These are phyloP conservation scores for Corydoras sp. DNA, from an alignment of 2,113 vertebrate species.

Conservation along the genomic window DNA sequence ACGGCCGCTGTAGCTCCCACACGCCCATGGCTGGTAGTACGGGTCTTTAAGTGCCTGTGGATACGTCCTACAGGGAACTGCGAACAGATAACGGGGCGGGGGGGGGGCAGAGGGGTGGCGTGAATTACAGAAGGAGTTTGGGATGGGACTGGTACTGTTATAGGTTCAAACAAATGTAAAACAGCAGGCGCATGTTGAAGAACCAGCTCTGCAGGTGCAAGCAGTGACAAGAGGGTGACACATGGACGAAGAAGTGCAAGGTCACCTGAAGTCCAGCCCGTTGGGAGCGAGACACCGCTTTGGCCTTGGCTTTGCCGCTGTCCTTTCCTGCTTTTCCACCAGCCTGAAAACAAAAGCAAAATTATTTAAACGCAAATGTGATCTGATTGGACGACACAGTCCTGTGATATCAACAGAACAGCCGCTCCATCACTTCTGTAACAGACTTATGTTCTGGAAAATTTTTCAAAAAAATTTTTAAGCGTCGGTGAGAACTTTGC, in stretches of 20 bases:
- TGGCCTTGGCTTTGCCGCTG: constrained; percentile 97
- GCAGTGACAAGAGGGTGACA: neutral
- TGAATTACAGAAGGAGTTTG: too few relatives aligned
- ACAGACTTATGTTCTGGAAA: too few relatives aligned
- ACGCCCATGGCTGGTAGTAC: constrained; percentile 91
- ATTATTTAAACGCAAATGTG: neutral
- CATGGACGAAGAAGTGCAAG: too few relatives aligned
- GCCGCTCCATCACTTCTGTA: too few relatives aligned
- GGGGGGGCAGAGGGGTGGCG: too few relatives aligned
- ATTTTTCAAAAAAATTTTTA: too few relatives aligned
- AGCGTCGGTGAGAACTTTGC: too few relatives aligned
- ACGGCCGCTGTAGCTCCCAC: constrained; percentile 96
- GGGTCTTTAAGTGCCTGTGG: constrained; percentile 96
- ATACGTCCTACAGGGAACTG: constrained; percentile 97
- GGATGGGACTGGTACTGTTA: too few relatives aligned
- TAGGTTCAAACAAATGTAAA: too few relatives aligned
- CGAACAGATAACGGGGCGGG: neutral
- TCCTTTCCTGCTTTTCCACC: constrained; percentile 97
- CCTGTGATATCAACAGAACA: too few relatives aligned
- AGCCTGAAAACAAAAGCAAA: constrained; percentile 66
- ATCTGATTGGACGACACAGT: too few relatives aligned
- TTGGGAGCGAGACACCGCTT: constrained; percentile 95
- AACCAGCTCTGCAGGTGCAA: neutral
- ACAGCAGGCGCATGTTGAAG: too few relatives aligned
- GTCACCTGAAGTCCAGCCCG: constrained; percentile 92